Percentiles rank a stretch among this genome's conserved stretches.
These are phyloP conservation scores for Triplophysa yarkandensis DNA, from an alignment of 2,797 vertebrate genomes.

Conservation along the genomic window DNA sequence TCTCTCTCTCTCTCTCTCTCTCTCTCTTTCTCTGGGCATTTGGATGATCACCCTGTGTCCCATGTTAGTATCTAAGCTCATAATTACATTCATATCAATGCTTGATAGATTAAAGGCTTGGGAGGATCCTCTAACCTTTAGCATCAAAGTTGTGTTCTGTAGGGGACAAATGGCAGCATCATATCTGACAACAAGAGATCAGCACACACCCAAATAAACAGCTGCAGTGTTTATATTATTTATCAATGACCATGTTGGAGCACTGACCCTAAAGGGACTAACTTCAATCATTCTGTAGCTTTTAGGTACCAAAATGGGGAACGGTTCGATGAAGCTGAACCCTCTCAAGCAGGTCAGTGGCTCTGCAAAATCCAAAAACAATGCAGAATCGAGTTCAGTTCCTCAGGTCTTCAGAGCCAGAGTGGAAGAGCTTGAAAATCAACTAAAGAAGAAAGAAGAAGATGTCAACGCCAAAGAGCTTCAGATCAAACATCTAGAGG, in stretches of 20 bases:
- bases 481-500: slow-evolving; percentile 78
- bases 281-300: slow-evolving; percentile 32
- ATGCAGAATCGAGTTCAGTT: slow-evolving; percentile 57
- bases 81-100: slow-evolving; percentile 44
- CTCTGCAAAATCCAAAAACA: slow-evolving; percentile 63
- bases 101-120: slow-evolving; percentile 46
- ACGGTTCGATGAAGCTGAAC: slow-evolving; percentile 86
- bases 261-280: too few relatives aligned
- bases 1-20: too few relatives aligned
- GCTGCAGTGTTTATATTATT: slow-evolving; percentile 19
- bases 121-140: slow-evolving; percentile 51
- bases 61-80: slow-evolving; percentile 18
- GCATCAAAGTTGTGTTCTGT: slow-evolving; percentile 47
- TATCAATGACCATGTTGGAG: background rate
- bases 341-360: slow-evolving; percentile 76
- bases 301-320: slow-evolving; percentile 79
- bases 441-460: slow-evolving; percentile 82
- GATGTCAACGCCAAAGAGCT: slow-evolving; percentile 77
- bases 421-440: slow-evolving; percentile 84
- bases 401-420: slow-evolving; percentile 73
- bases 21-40: too few relatives aligned
- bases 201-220: slow-evolving; percentile 23
- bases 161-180: slow-evolving; percentile 42
- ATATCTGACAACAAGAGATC: slow-evolving; percentile 28
- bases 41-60: background rate